Evolutionary conservation across 2,888 invertebrate species (phyloP).

Genomic region (Caradrina kadenii): DNA sequence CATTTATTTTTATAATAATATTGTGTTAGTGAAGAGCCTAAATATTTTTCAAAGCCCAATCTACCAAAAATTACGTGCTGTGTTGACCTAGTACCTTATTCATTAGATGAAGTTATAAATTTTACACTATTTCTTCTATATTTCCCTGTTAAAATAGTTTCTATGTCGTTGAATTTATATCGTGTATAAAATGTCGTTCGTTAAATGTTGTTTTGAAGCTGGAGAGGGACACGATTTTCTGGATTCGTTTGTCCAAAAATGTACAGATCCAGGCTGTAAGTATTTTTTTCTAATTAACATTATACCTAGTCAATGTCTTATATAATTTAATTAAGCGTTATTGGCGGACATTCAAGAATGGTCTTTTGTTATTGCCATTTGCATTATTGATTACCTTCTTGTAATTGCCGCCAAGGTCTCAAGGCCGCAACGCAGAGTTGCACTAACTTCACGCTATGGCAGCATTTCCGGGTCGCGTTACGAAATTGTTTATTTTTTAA

Average conservation of each 20-base stretch:
- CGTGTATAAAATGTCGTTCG: conserved; percentile 90
- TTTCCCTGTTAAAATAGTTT: conserved; percentile 48
- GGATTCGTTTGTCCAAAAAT: conserved; percentile 94
- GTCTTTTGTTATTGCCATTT: conserved; percentile 43
- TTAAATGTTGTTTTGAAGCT: conserved; percentile 95
- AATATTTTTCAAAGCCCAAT: conserved; percentile 54
- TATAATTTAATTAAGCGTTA: conserved; percentile 59
- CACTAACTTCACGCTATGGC: conserved; percentile 54
- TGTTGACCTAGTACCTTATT: conserved; percentile 34
- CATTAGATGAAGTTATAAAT: conserved; percentile 29
- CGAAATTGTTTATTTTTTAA: conserved; percentile 8
- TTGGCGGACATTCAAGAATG: conserved; percentile 42
- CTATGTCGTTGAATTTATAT: conserved; percentile 46
- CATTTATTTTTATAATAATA: conserved; percentile 56
- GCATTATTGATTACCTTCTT: conserved; percentile 70
- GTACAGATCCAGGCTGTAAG: conserved; percentile 96
- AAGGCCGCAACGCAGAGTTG: conserved; percentile 9
- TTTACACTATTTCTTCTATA: conserved; percentile 42
- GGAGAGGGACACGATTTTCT: conserved; percentile 94
- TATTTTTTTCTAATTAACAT: conserved; percentile 70
- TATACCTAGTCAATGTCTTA: background rate
- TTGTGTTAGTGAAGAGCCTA: conserved; percentile 57
- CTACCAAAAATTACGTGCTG: conserved; percentile 54
- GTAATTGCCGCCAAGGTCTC: conserved; percentile 70
- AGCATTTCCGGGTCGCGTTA: conserved; percentile 35